A percentile compares a stretch with the other conserved stretches of the same genome.
These are phyloP conservation scores for Stenurella melanura DNA, from an alignment of 2,888 invertebrate genomes.

Conservation along the genomic window DNA sequence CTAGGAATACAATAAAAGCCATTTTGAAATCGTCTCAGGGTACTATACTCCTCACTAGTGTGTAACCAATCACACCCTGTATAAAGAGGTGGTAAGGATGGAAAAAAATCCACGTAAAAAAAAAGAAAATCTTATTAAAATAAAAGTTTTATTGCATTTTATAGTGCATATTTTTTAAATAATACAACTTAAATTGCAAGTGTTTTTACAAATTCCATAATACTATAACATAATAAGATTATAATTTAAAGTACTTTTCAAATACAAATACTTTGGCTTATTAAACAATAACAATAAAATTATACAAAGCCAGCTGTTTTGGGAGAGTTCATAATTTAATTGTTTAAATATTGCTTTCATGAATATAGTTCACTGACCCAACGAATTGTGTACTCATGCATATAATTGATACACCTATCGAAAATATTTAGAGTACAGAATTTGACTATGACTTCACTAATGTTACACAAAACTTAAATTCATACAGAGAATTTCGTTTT, in stretches of 20 bases:
- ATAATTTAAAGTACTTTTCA: not conserved
- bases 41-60: too few relatives aligned
- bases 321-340: not conserved
- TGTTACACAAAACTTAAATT: not conserved
- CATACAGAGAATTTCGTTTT: not conserved
- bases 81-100: too few relatives aligned
- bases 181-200: not conserved
- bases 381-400: not conserved
- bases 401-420: conserved; percentile 2
- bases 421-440: not conserved
- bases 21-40: too few relatives aligned
- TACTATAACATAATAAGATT: not conserved
- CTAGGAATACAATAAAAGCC: too few relatives aligned
- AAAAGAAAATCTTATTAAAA: not conserved
- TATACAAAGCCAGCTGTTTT: not conserved
- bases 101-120: not conserved
- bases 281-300: not conserved
- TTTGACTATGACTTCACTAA: not conserved
- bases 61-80: too few relatives aligned
- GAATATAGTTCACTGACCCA: not conserved
- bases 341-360: not conserved
- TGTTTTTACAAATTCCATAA: not conserved
- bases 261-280: not conserved
- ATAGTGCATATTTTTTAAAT: not conserved
- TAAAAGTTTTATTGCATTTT: conserved; percentile 5